Evolutionary conservation across 1,140 invertebrate genomes (phyloP).

Genomic region (Homarus americanus): DNA sequence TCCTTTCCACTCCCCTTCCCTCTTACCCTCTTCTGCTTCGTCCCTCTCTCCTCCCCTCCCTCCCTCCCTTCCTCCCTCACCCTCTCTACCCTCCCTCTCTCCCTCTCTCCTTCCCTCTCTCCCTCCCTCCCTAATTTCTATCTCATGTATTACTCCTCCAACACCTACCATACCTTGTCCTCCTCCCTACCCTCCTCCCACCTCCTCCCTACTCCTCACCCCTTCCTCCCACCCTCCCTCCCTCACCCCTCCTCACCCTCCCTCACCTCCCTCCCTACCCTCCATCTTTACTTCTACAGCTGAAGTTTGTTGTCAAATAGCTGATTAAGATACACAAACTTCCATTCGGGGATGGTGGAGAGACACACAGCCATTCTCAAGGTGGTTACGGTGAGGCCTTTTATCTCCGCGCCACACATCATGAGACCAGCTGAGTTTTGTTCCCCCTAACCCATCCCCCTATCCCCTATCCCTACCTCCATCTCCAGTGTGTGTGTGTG

Average conservation of each 20-base stretch:
- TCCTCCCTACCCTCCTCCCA: not conserved
- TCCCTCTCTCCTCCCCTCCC: not conserved
- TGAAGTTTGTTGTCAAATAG: conserved; percentile 32
- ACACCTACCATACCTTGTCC: not conserved
- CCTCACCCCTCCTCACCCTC: not conserved
- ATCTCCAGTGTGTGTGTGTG: too few species aligned
- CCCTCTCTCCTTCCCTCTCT: not conserved
- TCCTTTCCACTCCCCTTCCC: not conserved
- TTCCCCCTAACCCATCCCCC: too few species aligned
- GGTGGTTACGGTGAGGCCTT: conserved; percentile 9
- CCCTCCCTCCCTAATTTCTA: not conserved
- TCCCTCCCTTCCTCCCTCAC: not conserved
- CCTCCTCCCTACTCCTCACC: not conserved
- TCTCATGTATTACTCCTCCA: not conserved
- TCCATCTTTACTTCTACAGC: not conserved
- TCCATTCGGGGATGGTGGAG: conserved; percentile 1
- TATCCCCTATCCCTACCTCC: too few species aligned
- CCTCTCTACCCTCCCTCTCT: not conserved
- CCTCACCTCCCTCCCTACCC: conserved; percentile 7
- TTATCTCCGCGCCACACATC: not conserved
- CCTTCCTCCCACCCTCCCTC: not conserved
- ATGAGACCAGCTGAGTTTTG: too few species aligned
- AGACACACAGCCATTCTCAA: conserved; percentile 8
- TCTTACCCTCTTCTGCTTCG: not conserved
- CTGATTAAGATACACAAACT: conserved; percentile 47